Evolutionary conservation across 2,113 vertebrate genomes (phyloP), one percentile per base, ranked within the genome.

Genomic region (Etheostoma spectabile): DNA sequence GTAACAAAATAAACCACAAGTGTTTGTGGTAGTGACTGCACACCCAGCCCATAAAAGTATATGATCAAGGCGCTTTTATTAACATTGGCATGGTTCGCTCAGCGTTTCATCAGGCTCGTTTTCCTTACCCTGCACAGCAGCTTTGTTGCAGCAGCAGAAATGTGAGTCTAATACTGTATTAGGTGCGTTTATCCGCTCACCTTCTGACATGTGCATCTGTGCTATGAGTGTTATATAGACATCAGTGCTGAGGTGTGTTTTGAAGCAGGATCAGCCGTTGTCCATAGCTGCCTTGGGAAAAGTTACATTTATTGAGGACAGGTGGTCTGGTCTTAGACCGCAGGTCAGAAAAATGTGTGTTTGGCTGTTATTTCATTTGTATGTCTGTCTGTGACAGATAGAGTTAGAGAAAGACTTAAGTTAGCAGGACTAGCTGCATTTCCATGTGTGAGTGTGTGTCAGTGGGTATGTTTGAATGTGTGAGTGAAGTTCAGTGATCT

Each of bases 251-350:
- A 85, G 65, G 80, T 88, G 86, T 80, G 52, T 79, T 83, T 46
- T 82, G 81, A 88, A 87, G 80, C 69, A 66, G 83, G 77, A 84
- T 91, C 85, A 85, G 81, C 80, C 38, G 22, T 67, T 49, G 79
- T 78, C 72, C 51, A 21, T 24, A 51, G 76, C 72, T 75, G 88
- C 75, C 86, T 85, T 52, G 67, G 84, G 83, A 88, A 84, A 83
- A 66, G 67, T 65, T 81, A 78, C 33, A 77, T 80, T 91, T 88
- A 92, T 92, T 91, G 85, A 91, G 83, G 52, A 79, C 92, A 92
- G 88, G 92, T 85, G 90, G 72, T 80, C 42, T 30, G 22, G 85
- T 52, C 62, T 64, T 30, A 55, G 70, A 72, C 75, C 14, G 79
- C 33, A 73, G 73, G 75, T 77, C 46, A 75, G 24, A 75, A 70